phyloP scores from a whole-genome alignment of 2,113 vertebrate species.

The Accipiter cooperii region DNA sequence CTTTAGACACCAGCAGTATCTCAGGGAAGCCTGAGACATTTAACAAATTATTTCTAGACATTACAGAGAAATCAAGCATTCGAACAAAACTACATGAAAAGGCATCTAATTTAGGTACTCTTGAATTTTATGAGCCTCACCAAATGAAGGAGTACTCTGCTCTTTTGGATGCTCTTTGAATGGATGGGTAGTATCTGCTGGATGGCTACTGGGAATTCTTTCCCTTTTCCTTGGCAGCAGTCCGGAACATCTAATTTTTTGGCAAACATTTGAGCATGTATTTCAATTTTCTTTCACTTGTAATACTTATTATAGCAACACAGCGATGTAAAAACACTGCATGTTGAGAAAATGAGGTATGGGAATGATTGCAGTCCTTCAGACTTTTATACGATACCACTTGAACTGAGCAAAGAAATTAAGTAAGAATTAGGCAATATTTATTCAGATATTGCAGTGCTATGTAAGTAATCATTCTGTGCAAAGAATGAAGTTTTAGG shows the following conservation, averaged over 20 bases:
- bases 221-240: neutral
- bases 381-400: neutral
- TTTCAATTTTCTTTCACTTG: constrained; percentile 25
- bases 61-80: neutral
- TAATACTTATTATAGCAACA: neutral
- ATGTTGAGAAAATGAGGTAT: neutral
- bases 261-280: neutral
- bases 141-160: neutral
- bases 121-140: neutral
- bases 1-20: neutral
- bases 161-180: neutral
- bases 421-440: neutral
- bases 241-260: neutral
- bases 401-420: neutral
- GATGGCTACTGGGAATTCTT: neutral
- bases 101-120: neutral
- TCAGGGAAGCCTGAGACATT: neutral
- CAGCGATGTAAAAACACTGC: neutral
- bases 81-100: neutral
- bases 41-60: neutral
- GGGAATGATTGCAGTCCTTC: neutral
- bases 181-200: neutral
- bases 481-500: neutral
- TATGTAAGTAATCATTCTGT: neutral
- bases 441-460: neutral